Evolutionary conservation across 2,888 invertebrate genomes (phyloP).

Genomic region (Limnephilus lunatus): DNA sequence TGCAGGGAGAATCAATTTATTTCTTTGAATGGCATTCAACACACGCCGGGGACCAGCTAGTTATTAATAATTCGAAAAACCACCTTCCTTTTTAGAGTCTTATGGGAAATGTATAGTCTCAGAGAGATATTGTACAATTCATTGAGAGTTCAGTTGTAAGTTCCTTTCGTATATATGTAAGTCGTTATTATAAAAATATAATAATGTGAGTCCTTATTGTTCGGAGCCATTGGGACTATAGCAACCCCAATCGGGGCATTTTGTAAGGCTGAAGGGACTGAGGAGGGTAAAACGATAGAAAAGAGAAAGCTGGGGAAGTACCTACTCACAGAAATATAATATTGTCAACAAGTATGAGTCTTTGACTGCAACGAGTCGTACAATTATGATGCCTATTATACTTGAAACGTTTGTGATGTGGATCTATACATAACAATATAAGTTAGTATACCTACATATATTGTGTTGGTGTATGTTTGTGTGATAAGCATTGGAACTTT

Average conservation of each 20-base stretch:
- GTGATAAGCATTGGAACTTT: neutral
- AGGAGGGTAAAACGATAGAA: no score
- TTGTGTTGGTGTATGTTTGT: neutral
- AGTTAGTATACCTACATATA: neutral
- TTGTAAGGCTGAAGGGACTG: no score
- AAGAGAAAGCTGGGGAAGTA: no score
- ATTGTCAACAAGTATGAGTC: neutral
- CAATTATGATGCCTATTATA: neutral
- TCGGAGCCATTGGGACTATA: no score
- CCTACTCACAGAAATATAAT: no score
- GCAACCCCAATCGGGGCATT: no score
- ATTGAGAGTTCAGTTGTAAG: neutral
- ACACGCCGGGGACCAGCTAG: no score
- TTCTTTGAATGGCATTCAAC: no score
- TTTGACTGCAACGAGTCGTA: neutral
- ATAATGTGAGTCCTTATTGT: no score
- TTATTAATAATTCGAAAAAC: neutral
- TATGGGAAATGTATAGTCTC: neutral
- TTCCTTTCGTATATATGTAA: no score
- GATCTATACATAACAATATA: neutral
- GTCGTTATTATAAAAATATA: neutral
- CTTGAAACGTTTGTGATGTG: neutral
- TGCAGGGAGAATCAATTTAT: no score
- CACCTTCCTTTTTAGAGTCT: neutral
- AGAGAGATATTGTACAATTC: neutral